Evolutionary conservation across 2,113 vertebrate genomes (phyloP), one percentile per base, ranked within the genome.

Genomic region (Ailurus styani): DNA sequence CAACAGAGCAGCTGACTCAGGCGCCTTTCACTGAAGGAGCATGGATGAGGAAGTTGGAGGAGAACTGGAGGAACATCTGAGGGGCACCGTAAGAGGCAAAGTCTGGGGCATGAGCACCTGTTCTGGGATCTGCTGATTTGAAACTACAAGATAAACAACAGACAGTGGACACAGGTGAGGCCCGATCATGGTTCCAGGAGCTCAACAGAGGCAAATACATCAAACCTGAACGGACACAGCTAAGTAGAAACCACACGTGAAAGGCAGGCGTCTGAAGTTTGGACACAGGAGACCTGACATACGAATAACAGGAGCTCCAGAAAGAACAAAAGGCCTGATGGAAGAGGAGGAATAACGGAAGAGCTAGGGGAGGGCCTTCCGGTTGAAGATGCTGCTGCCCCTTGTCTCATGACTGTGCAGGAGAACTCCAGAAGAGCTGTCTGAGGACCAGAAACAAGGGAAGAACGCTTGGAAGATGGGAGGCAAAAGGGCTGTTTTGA

Each of bases 151-250:
- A 45, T 6, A 60, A 52, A 15, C 12, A 52, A 5, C 21, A 20
- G 11, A 60, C 66, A 37, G 52, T 1, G 12, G n/a, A 11, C 23
- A 5, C 7, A 0, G 0, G 0, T 1, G 6, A 54, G 52, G 21
- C 8, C 21, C 7, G 3, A 0, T 2, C 27, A 3, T 34, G 4
- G 37, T 37, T 47, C 52, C 29, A 17, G 66, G 29, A 27, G 62
- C 34, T 40, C n/a, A 1, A 11, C 23, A 6, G 52, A 6, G 20
- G 11, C 29, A 45, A 47, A 72, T 27, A 9, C 62, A 7, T 2
- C 8, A 17, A 64, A 18, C 12, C 1, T 2, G 31, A 72, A 52
- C 5, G 50, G 54, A 10, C 17, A 7, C 17, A 13, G 21, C 11
- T 42, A 73, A n/a, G 57, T 1, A 45, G 62, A 54, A 52, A 29